Percentiles rank a stretch among this genome's conserved stretches.
phyloP scores from a whole-genome alignment of 2,113 vertebrate species.

The Hystrix brachyura region DNA sequence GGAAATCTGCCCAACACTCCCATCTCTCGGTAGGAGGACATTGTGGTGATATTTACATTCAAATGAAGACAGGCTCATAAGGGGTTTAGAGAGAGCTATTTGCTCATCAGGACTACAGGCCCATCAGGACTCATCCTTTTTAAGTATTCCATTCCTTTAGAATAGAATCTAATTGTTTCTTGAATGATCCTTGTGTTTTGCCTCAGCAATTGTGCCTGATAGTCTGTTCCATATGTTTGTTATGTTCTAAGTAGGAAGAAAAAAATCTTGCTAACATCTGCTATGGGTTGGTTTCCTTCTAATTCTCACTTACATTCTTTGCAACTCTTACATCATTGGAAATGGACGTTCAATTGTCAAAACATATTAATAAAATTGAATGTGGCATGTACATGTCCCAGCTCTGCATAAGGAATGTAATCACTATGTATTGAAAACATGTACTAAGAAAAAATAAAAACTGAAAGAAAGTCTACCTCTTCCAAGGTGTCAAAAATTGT shows the following conservation, averaged over 20 bases:
- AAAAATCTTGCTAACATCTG: constrained; percentile 88
- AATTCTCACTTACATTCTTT: constrained; percentile 84
- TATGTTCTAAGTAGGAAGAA: constrained; percentile 82
- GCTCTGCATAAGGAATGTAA: background rate
- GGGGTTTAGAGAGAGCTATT: constrained; percentile 76
- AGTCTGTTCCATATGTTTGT: constrained; percentile 89
- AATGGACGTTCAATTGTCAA: constrained; percentile 65
- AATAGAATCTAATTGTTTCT: constrained; percentile 86
- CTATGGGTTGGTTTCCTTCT: constrained; percentile 76
- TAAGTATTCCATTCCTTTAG: constrained; percentile 88
- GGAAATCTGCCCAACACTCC: background rate
- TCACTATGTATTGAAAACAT: background rate
- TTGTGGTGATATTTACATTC: constrained; percentile 81
- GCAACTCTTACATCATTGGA: constrained; percentile 79
- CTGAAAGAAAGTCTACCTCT: background rate
- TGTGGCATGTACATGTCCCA: background rate
- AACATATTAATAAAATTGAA: constrained; percentile 59
- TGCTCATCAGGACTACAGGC: constrained; percentile 85
- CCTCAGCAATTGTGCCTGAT: constrained; percentile 87
- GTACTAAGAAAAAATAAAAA: background rate
- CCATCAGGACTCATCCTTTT: constrained; percentile 85
- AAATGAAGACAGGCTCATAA: constrained; percentile 79
- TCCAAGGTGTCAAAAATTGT: background rate
- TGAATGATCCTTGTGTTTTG: constrained; percentile 88
- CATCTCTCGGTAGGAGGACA: constrained; percentile 53